These are phyloP conservation scores for Polypterus senegalus DNA, from an alignment of 2,113 vertebrate species.

Conservation along the genomic window DNA sequence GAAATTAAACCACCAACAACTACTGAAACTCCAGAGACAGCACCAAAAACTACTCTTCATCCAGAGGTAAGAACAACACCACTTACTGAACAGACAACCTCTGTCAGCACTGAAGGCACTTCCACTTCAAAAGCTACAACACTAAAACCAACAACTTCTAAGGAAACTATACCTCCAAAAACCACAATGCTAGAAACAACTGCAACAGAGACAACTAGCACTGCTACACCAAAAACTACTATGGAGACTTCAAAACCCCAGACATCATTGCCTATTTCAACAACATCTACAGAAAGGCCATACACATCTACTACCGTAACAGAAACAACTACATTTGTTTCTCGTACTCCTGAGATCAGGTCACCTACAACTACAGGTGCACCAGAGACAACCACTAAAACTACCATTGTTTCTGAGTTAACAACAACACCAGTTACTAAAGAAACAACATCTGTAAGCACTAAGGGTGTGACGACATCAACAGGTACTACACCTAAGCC, in stretches of 20 bases:
- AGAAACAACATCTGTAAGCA: not conserved
- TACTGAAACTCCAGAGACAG: fast-evolving
- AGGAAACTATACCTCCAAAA: too few species aligned
- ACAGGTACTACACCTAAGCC: not conserved
- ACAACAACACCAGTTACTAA: not conserved
- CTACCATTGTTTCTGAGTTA: too few species aligned
- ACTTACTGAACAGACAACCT: too few species aligned
- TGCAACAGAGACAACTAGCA: too few species aligned
- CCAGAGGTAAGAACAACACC: fast-evolving
- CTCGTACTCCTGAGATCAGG: fast-evolving
- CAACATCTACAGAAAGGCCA: not conserved
- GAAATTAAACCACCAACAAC: too few species aligned
- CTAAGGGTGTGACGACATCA: not conserved
- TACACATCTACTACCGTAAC: fast-evolving
- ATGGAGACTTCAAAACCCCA: too few species aligned
- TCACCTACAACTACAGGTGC: not conserved
- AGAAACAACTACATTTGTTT: fast-evolving
- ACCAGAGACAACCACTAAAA: too few species aligned
- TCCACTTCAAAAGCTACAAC: not conserved
- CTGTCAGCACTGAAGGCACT: not conserved
- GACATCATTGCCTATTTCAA: too few species aligned
- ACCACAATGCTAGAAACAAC: too few species aligned
- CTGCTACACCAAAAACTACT: too few species aligned
- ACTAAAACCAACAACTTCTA: too few species aligned
- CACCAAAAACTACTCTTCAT: not conserved